Conservation (phyloP, 2,888 invertebrate species). For the Aromia moschata region DNA sequence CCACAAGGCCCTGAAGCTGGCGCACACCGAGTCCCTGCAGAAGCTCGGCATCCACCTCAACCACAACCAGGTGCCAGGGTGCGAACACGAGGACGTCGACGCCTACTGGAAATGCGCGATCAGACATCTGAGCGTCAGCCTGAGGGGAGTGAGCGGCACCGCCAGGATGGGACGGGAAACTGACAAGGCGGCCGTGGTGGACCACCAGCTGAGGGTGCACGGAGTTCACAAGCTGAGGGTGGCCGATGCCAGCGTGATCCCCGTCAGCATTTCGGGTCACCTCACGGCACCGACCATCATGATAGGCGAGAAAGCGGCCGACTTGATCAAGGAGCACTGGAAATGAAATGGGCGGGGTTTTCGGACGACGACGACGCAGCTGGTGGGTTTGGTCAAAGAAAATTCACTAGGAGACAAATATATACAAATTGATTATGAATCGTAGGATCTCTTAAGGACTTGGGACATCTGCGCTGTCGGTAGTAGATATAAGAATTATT, state of each 20-base stretch:
- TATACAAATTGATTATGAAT: too few species aligned
- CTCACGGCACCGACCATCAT: slow-evolving; percentile 75
- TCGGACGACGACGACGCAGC: too few species aligned
- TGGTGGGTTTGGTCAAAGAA: too few species aligned
- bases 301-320: slow-evolving; percentile 77
- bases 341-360: too few species aligned
- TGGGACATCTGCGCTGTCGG: too few species aligned
- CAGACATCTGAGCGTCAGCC: slow-evolving; percentile 43
- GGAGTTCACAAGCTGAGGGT: slow-evolving; percentile 70
- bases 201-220: slow-evolving; percentile 69
- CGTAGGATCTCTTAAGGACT: too few species aligned
- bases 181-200: slow-evolving; percentile 72
- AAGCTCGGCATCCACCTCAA: slow-evolving; percentile 65
- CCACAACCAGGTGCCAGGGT: slow-evolving; percentile 61
- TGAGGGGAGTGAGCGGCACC: slow-evolving; percentile 64
- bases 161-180: slow-evolving; percentile 75
- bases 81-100: slow-evolving; percentile 67
- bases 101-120: slow-evolving; percentile 75
- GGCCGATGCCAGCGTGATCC: slow-evolving; percentile 75
- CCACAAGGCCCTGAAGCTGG: slow-evolving; percentile 68
- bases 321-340: slow-evolving; percentile 68
- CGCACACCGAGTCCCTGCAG: slow-evolving; percentile 69
- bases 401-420: too few species aligned
- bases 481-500: too few species aligned
- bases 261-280: slow-evolving; percentile 72